Percentiles rank a stretch among this genome's conserved stretches.
Conservation (phyloP, 1,140 invertebrate genomes). For the Brachystomella parvula region DNA sequence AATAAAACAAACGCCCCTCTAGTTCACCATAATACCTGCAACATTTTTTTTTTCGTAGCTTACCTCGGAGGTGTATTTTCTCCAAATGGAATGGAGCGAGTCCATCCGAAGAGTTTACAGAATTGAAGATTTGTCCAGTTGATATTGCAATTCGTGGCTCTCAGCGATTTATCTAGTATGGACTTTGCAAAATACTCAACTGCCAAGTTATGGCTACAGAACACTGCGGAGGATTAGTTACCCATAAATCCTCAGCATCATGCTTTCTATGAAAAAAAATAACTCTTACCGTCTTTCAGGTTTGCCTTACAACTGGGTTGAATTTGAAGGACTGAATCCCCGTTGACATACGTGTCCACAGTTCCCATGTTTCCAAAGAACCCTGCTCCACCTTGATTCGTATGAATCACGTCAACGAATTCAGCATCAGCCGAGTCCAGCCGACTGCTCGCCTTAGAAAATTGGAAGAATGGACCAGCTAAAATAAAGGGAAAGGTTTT, state of each 20-base stretch:
- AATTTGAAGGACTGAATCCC: not conserved
- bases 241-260: not conserved
- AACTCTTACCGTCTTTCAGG: slow-evolving; percentile 2
- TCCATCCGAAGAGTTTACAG: not conserved
- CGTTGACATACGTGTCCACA: slow-evolving; percentile 47
- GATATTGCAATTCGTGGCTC: not conserved
- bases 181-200: not conserved
- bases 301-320: not conserved
- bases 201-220: not conserved
- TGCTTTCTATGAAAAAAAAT: not conserved
- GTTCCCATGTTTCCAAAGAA: slow-evolving; percentile 51
- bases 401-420: slow-evolving; percentile 62
- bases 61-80: not conserved
- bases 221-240: not conserved
- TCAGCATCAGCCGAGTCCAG: slow-evolving; percentile 55
- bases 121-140: not conserved
- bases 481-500: not conserved
- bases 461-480: slow-evolving; percentile 29
- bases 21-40: not conserved
- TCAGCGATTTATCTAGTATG: not conserved
- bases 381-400: slow-evolving; percentile 54
- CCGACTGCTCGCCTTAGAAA: slow-evolving; percentile 44
- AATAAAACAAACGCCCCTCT: too few species aligned
- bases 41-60: not conserved
- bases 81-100: not conserved